Percentiles rank a stretch among this genome's conserved stretches.
These are phyloP conservation scores for Tricholauxania praeusta DNA, from an alignment of 2,888 invertebrate genomes.

Conservation along the genomic window DNA sequence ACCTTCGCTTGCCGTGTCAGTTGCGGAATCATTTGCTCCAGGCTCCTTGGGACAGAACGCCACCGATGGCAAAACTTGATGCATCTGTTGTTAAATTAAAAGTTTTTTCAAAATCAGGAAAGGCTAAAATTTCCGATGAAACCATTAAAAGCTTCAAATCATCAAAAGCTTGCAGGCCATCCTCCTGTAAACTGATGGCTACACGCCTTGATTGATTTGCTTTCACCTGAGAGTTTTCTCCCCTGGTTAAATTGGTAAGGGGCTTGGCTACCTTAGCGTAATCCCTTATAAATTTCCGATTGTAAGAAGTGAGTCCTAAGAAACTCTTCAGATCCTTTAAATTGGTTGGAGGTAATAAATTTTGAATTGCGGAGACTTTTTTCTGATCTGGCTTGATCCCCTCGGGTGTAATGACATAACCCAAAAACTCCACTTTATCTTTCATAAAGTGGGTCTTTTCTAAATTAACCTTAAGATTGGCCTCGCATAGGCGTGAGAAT, in stretches of 20 bases:
- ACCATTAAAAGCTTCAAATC: conserved; percentile 27
- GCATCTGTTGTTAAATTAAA: not conserved
- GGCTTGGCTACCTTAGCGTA: conserved; percentile 33
- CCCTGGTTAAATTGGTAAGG: too few species aligned
- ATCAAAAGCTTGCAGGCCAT: conserved; percentile 30
- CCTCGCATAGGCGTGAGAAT: conserved; percentile 13
- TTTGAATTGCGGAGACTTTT: conserved; percentile 23
- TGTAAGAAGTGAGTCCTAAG: conserved; percentile 37
- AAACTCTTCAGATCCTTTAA: conserved; percentile 42
- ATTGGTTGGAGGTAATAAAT: conserved; percentile 4
- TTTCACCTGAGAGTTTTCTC: too few species aligned
- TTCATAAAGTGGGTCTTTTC: conserved; percentile 37
- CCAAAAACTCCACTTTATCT: conserved; percentile 38
- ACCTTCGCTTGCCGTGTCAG: too few species aligned
- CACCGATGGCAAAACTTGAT: too few species aligned
- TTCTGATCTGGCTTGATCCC: conserved; percentile 19
- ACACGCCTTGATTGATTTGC: too few species aligned
- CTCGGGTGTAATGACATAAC: conserved; percentile 32
- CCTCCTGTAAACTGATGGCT: too few species aligned
- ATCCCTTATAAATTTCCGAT: conserved; percentile 41
- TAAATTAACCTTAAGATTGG: conserved; percentile 27
- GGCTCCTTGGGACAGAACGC: not conserved
- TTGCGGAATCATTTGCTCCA: too few species aligned
- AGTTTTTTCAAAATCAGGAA: conserved; percentile 1
- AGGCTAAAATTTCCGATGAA: conserved; percentile 21